A percentile compares a stretch with the other conserved stretches of the same genome.
Conservation (phyloP, 1,140 invertebrate genomes). For the Drosophila persimilis region DNA sequence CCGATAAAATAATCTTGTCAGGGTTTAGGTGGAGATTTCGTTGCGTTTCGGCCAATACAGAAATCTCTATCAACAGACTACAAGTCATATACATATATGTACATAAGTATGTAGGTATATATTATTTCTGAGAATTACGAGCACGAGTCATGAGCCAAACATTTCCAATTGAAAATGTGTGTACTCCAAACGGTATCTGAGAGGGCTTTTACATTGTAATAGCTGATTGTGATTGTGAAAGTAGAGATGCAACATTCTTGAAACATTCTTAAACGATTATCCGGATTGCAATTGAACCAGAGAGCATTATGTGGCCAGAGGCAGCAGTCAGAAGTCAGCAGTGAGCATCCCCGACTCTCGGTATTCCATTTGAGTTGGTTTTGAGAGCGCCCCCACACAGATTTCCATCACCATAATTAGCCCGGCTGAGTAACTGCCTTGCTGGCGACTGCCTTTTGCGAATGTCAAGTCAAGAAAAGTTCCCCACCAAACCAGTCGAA, state of each 20-base stretch:
- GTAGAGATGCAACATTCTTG: neutral
- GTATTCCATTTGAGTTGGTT: slow-evolving; percentile 31
- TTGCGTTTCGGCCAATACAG: too few relatives aligned
- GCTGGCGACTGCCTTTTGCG: slow-evolving; percentile 35
- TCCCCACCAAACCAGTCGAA: neutral
- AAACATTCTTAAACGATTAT: neutral
- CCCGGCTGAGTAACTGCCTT: slow-evolving; percentile 41
- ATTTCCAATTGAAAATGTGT: too few relatives aligned
- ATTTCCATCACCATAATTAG: slow-evolving; percentile 38
- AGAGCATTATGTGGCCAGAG: neutral
- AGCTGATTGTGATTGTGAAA: too few relatives aligned
- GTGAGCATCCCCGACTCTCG: neutral
- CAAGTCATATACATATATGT: too few relatives aligned
- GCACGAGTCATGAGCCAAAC: too few relatives aligned
- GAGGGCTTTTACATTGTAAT: too few relatives aligned
- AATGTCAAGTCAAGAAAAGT: slow-evolving; percentile 47
- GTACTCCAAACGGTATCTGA: too few relatives aligned
- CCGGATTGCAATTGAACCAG: neutral
- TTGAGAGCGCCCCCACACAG: slow-evolving; percentile 8
- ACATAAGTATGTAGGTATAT: too few relatives aligned
- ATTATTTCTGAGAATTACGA: too few relatives aligned
- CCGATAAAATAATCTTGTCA: slow-evolving; percentile 25
- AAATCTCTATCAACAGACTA: too few relatives aligned
- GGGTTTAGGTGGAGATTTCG: neutral
- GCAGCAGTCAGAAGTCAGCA: too few relatives aligned